phyloP scores from a whole-genome alignment of 2,113 vertebrate species.

The Plecturocebus donacophilus region DNA sequence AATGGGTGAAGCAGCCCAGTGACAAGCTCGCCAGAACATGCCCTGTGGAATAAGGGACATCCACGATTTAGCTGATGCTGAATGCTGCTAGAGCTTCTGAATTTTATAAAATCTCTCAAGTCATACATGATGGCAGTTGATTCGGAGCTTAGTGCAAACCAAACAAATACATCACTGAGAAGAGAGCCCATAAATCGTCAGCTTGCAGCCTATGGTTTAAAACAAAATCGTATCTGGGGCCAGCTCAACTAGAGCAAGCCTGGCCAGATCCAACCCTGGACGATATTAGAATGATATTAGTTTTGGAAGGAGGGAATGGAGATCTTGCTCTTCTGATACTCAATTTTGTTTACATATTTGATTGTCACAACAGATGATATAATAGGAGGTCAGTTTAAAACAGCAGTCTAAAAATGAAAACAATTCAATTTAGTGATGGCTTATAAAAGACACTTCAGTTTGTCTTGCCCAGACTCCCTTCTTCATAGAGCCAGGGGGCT shows the following conservation, averaged over 20 bases:
- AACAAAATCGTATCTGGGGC: conserved; percentile 13
- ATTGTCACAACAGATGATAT: conserved; percentile 54
- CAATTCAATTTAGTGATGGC: conserved; percentile 75
- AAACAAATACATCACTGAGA: background rate
- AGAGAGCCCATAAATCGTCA: background rate
- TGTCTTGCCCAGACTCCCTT: conserved; percentile 81
- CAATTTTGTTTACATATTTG: conserved; percentile 47
- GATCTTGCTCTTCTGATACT: conserved; percentile 52
- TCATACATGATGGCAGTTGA: background rate
- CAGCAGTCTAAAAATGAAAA: conserved; percentile 49
- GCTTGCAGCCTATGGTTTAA: conserved; percentile 1
- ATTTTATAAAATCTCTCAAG: background rate
- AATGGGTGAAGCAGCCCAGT: background rate
- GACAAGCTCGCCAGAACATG: background rate
- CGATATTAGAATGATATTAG: background rate
- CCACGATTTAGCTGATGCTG: background rate
- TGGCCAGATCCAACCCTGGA: background rate
- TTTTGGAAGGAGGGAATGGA: no score
- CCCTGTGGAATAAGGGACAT: background rate
- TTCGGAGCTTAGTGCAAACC: background rate
- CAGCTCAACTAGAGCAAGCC: background rate
- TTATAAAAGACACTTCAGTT: conserved; percentile 76
- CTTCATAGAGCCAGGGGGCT: conserved; percentile 80
- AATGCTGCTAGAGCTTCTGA: background rate
- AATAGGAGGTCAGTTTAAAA: conserved; percentile 54